Base-by-base conservation (phyloP, 2,888 invertebrate species). In the Proisotoma minuta region DNA sequence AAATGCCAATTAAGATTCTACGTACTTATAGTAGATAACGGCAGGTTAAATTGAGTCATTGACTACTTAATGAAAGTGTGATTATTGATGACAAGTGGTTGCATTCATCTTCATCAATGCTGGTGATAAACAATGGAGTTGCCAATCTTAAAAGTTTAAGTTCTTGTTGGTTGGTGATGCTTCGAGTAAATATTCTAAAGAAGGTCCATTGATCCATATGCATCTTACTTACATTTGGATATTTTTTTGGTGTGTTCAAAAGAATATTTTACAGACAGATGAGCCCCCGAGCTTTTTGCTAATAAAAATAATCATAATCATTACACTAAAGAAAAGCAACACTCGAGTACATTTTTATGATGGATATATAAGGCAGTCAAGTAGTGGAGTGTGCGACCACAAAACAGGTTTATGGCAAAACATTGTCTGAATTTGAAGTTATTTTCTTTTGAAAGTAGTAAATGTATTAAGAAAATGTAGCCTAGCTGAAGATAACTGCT, bases 291-390 rank as follows among this genome's bases (percentile, higher is more conserved):
- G 39, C 10, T 28, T 43, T 39, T 54, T 54, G 53, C 53, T 39
- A 54, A 54, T 54, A 54, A 54, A 54, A 54, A 54, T 54, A 54
- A 54, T 39, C 34, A 54, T 54, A 54, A 54, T 51, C 51, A 51
- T 51, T 51, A 51, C 26, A 51, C 26, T 51, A 51, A 51, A 12
- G 51, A n/a, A 51, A n/a, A n/a, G n/a, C n/a, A n/a, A n/a, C n/a
- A n/a, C n/a, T n/a, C n/a, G n/a, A n/a, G n/a, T n/a, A 27, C 26
- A 51, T 51, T 51, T 51, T 43, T 43, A 43, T 43, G 43, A 43
- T 34, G 34, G 34, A 34, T 5, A 27, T 51, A 27, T 51, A 51
- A 51, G 51, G 51, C 51, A 51, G 51, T 24, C n/a, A n/a, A n/a
- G n/a, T n/a, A n/a, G n/a, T n/a, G n/a, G n/a, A n/a, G n/a, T n/a